Evolutionary conservation across 2,797 vertebrate genomes (phyloP).

Genomic region (Pipistrellus pipistrellus): DNA sequence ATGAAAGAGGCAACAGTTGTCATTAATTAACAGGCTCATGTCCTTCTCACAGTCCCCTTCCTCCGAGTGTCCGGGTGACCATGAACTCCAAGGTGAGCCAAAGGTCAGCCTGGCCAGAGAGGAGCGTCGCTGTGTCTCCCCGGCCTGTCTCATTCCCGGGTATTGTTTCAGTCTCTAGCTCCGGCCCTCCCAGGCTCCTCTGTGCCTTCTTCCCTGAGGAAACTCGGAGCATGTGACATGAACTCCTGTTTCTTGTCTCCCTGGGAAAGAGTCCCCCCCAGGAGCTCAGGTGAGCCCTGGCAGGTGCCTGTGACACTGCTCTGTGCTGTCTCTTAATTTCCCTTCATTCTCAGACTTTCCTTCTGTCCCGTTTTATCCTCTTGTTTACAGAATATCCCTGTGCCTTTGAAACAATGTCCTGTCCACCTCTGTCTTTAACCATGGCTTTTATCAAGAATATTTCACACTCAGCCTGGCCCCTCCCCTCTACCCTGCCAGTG

Average conservation of each 20-base stretch:
- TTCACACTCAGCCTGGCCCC: background rate
- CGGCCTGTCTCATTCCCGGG: fast-evolving
- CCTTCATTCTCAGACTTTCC: background rate
- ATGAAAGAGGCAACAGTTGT: background rate
- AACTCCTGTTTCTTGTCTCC: too few species aligned
- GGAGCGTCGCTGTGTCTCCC: fast-evolving
- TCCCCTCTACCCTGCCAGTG: background rate
- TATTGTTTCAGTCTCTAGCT: background rate
- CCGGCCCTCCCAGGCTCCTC: background rate
- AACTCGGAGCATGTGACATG: background rate
- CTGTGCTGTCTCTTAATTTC: background rate
- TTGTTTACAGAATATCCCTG: background rate
- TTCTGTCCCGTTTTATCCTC: background rate
- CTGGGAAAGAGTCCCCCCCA: background rate
- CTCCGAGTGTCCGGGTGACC: background rate
- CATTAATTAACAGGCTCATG: background rate
- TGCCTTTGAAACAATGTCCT: background rate
- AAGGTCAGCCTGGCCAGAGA: background rate
- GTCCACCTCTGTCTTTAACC: background rate
- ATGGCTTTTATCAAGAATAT: background rate
- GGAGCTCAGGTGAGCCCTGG: fast-evolving
- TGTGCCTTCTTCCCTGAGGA: background rate
- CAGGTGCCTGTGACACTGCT: background rate
- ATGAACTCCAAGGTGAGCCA: background rate
- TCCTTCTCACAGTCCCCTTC: fast-evolving